Evolutionary conservation across 1,140 invertebrate species (phyloP).

Genomic region (Lordiphosa collinella): DNA sequence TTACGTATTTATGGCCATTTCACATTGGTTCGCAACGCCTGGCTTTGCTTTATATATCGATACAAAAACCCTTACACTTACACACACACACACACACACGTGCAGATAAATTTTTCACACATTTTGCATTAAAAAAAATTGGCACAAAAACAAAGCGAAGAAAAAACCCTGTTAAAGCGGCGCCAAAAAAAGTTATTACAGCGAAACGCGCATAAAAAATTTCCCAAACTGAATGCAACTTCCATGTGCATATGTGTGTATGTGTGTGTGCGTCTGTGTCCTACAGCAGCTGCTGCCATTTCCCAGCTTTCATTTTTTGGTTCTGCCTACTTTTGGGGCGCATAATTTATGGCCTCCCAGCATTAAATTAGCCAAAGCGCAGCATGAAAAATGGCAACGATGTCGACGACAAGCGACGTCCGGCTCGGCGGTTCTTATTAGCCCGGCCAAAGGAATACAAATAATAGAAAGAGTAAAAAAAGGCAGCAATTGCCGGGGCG

Average conservation of each 20-base stretch:
- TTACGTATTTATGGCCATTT: slow-evolving; percentile 62
- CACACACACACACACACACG: slow-evolving; percentile 11
- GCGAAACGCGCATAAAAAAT: slow-evolving; percentile 62
- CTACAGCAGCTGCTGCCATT: slow-evolving; percentile 68
- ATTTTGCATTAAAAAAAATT: slow-evolving; percentile 53
- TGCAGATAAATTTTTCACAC: slow-evolving; percentile 19
- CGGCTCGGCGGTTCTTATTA: slow-evolving; percentile 69
- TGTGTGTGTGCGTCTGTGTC: slow-evolving; percentile 19
- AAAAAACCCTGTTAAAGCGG: slow-evolving; percentile 36
- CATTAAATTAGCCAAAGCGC: slow-evolving; percentile 75
- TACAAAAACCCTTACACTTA: slow-evolving; percentile 29
- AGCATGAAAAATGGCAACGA: slow-evolving; percentile 66
- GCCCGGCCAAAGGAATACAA: slow-evolving; percentile 9
- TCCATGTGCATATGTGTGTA: slow-evolving; percentile 27
- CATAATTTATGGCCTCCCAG: slow-evolving; percentile 71
- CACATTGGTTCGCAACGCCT: slow-evolving; percentile 18
- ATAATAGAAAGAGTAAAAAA: neutral
- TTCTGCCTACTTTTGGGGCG: slow-evolving; percentile 58
- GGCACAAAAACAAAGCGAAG: slow-evolving; percentile 55
- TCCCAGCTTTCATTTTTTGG: slow-evolving; percentile 45
- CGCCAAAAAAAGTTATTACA: slow-evolving; percentile 59
- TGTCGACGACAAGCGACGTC: slow-evolving; percentile 57
- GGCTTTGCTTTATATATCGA: slow-evolving; percentile 51
- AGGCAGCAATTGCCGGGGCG: slow-evolving; percentile 16
- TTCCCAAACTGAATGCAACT: slow-evolving; percentile 61